These are phyloP conservation scores for Rapana venosa DNA, from an alignment of 2,888 invertebrate genomes.

Conservation along the genomic window DNA sequence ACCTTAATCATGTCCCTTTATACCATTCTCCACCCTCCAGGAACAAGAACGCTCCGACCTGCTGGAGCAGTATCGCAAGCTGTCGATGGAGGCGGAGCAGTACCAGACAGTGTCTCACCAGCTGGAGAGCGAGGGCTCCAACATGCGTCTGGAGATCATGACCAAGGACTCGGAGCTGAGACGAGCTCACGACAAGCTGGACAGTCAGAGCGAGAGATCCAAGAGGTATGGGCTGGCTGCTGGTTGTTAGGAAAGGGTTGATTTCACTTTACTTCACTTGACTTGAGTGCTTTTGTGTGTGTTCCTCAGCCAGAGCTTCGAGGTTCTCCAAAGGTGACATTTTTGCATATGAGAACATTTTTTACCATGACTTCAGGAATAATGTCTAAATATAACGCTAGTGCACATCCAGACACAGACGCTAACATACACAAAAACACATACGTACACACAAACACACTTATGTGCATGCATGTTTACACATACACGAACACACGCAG, in stretches of 20 bases:
- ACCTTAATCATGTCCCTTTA: too few relatives aligned
- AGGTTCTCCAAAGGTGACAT: too few relatives aligned
- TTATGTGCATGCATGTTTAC: not conserved
- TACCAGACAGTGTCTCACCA: conserved; percentile 76
- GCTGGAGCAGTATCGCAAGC: conserved; percentile 77
- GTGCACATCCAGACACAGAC: too few relatives aligned
- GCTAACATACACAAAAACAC: too few relatives aligned
- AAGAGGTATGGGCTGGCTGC: conserved; percentile 62
- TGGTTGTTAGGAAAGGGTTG: too few relatives aligned
- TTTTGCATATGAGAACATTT: too few relatives aligned
- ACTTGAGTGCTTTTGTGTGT: too few relatives aligned
- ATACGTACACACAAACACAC: not conserved
- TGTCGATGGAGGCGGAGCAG: conserved; percentile 76
- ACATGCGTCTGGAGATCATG: conserved; percentile 75
- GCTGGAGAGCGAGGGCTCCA: conserved; percentile 77
- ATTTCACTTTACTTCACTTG: too few relatives aligned
- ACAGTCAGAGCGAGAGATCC: conserved; percentile 72
- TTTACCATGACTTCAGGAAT: too few relatives aligned
- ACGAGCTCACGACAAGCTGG: conserved; percentile 73
- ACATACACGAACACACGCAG: not conserved
- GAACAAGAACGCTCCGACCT: conserved; percentile 76
- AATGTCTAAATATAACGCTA: too few relatives aligned
- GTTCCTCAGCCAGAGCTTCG: too few relatives aligned
- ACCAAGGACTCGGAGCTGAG: conserved; percentile 76
- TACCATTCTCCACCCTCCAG: conserved; percentile 53